Conservation (phyloP, 2,113 vertebrate species). For the Neogale vison region DNA sequence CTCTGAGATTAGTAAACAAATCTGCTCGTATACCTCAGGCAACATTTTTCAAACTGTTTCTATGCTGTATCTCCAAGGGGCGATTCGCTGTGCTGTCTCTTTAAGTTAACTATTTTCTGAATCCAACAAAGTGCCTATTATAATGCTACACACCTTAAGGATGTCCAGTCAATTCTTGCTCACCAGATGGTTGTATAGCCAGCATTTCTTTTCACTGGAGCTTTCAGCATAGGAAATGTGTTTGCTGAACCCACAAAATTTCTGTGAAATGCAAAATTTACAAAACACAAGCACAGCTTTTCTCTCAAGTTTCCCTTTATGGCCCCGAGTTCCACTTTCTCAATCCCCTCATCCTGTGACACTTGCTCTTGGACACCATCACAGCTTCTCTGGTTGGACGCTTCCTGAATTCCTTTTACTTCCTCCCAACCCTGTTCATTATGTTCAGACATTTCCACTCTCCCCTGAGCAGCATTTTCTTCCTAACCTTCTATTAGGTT, state of each 20-base stretch:
- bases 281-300: not conserved
- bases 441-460: not conserved
- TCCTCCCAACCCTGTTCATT: not conserved
- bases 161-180: not conserved
- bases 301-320: not conserved
- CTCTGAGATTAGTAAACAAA: not conserved
- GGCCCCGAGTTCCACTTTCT: not conserved
- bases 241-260: not conserved
- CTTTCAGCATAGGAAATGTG: not conserved
- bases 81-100: not conserved
- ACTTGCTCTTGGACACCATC: not conserved
- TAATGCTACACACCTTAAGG: not conserved
- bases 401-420: not conserved
- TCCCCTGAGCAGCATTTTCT: not conserved
- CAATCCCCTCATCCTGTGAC: not conserved
- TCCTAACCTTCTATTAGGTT: not conserved
- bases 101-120: not conserved
- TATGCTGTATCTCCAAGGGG: not conserved
- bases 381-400: not conserved
- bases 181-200: not conserved
- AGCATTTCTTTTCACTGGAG: not conserved
- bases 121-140: not conserved
- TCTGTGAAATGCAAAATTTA: not conserved
- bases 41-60: not conserved
- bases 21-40: not conserved